Base-by-base conservation (phyloP, 2,113 vertebrate species). In the Tenebrosternarchus preto region DNA sequence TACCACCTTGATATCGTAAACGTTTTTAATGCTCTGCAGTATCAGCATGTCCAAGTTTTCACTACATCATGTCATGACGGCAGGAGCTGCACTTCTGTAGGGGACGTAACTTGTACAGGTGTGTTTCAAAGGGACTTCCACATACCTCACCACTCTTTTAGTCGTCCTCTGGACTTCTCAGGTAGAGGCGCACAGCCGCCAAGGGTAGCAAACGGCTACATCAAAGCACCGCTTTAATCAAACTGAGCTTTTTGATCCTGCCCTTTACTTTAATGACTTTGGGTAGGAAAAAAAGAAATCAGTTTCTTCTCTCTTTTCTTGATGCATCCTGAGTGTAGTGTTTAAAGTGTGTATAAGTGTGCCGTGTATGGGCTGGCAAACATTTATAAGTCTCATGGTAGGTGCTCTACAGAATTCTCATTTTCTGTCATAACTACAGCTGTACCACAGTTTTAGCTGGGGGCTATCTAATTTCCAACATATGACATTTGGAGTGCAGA, bases 201-300 rank as follows among this genome's bases (percentile, higher is more conserved):
- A 46, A 76, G 76, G 83, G 80, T 82, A 76, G 83, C 72, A 85
- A 85, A 82, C 79, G 59, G 69, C 80, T 82, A 85, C 80, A 76
- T 85, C 83, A 79, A 82, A 85, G 83, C 46, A 50, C 55, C 53
- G 72, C 83, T 85, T 85, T 82, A 85, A 85, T 85, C 83, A 85
- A 81, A 85, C 83, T 77, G 66, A 56, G 25, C 80, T 82, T 85
- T 81, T 85, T 84, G 77, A 79, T 85, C 80, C 72, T 82, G 80
- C 76, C 76, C 76, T 85, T 85, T 85, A 85, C 79, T 82, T 82
- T 82, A 85, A 85, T 85, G 83, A 85, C 64, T 82, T 76, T 76
- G 61, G 72, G 43, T 78, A 53, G 66, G 61, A 79, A 67, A 85
- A 84, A 82, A 80, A 67, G 72, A 82, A 85, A 85, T 82, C 66